These are phyloP conservation scores for Pipra filicauda DNA, from an alignment of 2,113 vertebrate genomes.

Conservation along the genomic window DNA sequence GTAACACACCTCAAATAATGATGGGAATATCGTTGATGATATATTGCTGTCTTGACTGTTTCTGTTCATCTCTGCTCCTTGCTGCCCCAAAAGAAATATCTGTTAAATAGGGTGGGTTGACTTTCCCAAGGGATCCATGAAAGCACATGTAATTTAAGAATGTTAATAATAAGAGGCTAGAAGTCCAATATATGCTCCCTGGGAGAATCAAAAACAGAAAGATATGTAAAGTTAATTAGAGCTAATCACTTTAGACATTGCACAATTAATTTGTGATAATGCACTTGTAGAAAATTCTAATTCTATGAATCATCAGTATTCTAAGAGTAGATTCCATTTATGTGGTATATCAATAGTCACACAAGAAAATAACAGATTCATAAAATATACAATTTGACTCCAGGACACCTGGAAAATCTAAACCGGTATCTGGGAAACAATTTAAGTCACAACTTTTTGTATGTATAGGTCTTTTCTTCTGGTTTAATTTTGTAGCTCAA, in stretches of 20 bases:
- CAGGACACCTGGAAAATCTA: not conserved
- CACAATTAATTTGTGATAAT: not conserved
- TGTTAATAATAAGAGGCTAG: not conserved
- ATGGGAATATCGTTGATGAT: not conserved
- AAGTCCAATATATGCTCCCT: not conserved
- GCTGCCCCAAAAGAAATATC: not conserved
- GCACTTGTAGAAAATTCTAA: not conserved
- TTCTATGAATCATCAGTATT: not conserved
- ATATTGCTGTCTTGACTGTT: not conserved
- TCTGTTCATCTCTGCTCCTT: not conserved
- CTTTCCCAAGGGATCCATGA: not conserved
- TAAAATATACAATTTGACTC: not conserved
- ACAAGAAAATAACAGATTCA: not conserved
- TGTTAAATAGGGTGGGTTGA: not conserved
- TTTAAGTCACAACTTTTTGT: not conserved
- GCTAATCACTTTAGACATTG: not conserved
- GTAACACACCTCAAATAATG: accelerated
- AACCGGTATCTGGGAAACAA: not conserved
- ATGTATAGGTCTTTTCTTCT: not conserved
- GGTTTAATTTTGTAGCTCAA: not conserved
- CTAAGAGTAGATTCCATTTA: not conserved
- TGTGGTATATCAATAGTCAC: not conserved
- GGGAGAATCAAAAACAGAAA: not conserved
- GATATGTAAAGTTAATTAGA: not conserved
- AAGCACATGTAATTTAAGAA: not conserved